Percentiles rank a stretch among this genome's conserved stretches.
These are phyloP conservation scores for Muscicapa adusta DNA, from an alignment of 2,113 vertebrate species.

Conservation along the genomic window DNA sequence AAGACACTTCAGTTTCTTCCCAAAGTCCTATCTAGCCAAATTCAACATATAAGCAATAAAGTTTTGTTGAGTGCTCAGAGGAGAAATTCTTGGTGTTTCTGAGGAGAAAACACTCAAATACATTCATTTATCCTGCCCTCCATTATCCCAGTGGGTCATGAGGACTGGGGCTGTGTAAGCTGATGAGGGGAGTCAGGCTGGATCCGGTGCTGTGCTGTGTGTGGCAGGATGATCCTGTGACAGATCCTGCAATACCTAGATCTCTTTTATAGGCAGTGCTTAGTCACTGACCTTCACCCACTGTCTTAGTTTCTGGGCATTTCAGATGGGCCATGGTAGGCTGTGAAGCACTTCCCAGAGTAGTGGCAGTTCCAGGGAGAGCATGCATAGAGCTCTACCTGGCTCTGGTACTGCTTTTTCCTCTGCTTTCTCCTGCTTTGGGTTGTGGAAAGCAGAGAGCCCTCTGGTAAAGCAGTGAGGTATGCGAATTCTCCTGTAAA, in stretches of 20 bases:
- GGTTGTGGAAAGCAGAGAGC: background rate
- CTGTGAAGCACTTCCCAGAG: background rate
- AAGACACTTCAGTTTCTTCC: background rate
- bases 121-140: background rate
- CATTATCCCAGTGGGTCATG: fast-evolving
- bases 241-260: background rate
- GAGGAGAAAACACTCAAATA: background rate
- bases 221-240: background rate
- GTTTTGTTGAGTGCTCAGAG: background rate
- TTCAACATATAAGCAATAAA: background rate
- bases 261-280: background rate
- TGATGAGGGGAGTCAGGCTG: fast-evolving
- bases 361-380: background rate
- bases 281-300: background rate
- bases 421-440: background rate
- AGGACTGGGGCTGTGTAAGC: background rate
- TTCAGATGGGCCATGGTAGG: background rate
- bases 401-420: background rate
- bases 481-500: background rate
- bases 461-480: background rate
- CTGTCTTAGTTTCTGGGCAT: background rate
- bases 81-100: background rate
- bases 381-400: background rate
- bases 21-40: background rate
- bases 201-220: fast-evolving